phyloP scores from a whole-genome alignment of 53 echinoderm and acorn worm species.

The Patiria pectinifera region DNA sequence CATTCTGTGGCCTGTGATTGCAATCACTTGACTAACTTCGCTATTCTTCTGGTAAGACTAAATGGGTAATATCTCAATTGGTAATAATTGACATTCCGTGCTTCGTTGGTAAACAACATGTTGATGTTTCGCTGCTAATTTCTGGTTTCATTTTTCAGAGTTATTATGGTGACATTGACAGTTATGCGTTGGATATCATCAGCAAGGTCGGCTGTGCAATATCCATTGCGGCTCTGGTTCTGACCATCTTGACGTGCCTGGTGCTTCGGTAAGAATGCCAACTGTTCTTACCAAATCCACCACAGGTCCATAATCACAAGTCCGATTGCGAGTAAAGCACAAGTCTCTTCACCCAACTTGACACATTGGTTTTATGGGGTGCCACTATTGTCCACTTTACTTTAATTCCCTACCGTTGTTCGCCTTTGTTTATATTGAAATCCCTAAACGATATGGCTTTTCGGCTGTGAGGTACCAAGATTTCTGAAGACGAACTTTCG shows the following conservation, averaged over 20 bases:
- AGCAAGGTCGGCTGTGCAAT: conserved; percentile 66
- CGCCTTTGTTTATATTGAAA: too few relatives aligned
- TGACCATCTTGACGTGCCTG: conserved; percentile 56
- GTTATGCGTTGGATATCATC: conserved; percentile 49
- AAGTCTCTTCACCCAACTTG: too few relatives aligned
- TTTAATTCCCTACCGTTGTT: too few relatives aligned
- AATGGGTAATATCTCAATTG: too few relatives aligned
- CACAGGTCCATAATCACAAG: too few relatives aligned
- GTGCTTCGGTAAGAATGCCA: conserved; percentile 29
- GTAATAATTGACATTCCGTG: too few relatives aligned
- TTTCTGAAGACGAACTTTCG: too few relatives aligned
- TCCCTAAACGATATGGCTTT: too few relatives aligned
- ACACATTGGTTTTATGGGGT: too few relatives aligned
- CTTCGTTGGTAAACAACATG: background rate
- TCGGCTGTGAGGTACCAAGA: too few relatives aligned
- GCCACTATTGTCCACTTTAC: too few relatives aligned
- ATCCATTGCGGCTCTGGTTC: conserved; percentile 54
- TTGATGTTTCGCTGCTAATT: background rate
- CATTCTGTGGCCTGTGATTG: conserved; percentile 23
- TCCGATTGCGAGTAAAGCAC: too few relatives aligned
- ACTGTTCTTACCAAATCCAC: background rate
- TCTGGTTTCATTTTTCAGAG: conserved; percentile 19
- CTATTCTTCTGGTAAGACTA: conserved; percentile 49
- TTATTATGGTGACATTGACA: background rate
- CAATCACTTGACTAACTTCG: conserved; percentile 68